Percentiles rank a stretch among this genome's conserved stretches.
These are phyloP conservation scores for Cephalopholis sonnerati DNA, from an alignment of 2,113 vertebrate genomes.

Conservation along the genomic window DNA sequence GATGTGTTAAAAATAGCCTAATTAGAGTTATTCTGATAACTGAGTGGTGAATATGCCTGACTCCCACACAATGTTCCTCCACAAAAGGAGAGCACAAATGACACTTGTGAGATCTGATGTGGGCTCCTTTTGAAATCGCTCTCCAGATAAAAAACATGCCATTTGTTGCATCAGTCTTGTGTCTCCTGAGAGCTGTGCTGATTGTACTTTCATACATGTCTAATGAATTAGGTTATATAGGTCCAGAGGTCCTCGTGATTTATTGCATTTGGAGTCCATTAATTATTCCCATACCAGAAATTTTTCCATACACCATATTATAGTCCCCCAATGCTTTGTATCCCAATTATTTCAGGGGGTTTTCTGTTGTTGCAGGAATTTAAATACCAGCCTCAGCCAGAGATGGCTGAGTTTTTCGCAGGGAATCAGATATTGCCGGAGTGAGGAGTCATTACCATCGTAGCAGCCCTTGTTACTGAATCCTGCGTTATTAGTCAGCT, in stretches of 20 bases:
- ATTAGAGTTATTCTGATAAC: constrained; percentile 81
- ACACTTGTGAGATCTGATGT: constrained; percentile 67
- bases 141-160: constrained; percentile 1
- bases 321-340: constrained; percentile 47
- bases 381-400: constrained; percentile 54
- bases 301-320: constrained; percentile 17
- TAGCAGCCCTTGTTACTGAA: constrained; percentile 73
- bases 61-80: constrained; percentile 67
- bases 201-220: constrained; percentile 35
- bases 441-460: constrained; percentile 75
- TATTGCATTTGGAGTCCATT: constrained; percentile 60
- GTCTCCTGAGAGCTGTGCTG: constrained; percentile 15
- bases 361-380: constrained; percentile 53
- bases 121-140: constrained; percentile 40
- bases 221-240: constrained; percentile 32
- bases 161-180: constrained; percentile 42
- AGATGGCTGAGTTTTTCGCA: constrained; percentile 62
- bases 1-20: constrained; percentile 84
- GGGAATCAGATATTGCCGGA: constrained; percentile 74
- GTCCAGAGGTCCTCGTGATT: constrained; percentile 51
- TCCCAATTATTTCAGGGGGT: constrained; percentile 64
- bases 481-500: constrained; percentile 80
- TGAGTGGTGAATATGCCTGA: constrained; percentile 69
- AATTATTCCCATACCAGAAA: constrained; percentile 50
- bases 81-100: constrained; percentile 56